Conservation (phyloP, 2,113 vertebrate genomes). For the Gopherus flavomarginatus region DNA sequence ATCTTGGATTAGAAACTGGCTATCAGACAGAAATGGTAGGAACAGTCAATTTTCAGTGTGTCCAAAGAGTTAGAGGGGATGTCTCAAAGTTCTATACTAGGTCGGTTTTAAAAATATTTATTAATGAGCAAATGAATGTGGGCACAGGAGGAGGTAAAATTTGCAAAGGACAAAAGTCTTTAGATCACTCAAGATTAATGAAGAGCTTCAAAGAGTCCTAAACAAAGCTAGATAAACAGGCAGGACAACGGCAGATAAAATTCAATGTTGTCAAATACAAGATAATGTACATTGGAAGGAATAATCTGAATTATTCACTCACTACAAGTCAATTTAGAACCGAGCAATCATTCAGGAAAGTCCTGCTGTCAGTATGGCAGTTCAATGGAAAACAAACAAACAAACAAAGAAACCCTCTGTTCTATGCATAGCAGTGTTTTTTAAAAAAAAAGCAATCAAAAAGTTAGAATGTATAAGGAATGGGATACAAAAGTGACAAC, state of each 20-base stretch:
- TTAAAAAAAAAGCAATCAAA: no score
- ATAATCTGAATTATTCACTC: no score
- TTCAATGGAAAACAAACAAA: no score
- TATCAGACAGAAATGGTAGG: background rate
- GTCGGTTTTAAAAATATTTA: background rate
- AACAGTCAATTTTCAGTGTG: background rate
- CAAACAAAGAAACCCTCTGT: no score
- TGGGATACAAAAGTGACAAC: no score
- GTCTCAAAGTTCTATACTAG: background rate
- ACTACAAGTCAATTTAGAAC: no score
- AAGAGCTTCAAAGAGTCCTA: background rate
- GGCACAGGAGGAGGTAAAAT: background rate
- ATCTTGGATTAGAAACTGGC: background rate
- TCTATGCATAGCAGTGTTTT: no score
- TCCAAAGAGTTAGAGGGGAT: background rate
- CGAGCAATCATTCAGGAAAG: no score
- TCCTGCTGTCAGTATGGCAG: no score
- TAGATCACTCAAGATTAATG: background rate
- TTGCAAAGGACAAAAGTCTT: background rate
- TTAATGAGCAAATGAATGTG: background rate
- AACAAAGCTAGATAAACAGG: background rate
- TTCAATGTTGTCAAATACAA: background rate
- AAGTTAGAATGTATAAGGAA: no score
- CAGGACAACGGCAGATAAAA: background rate
- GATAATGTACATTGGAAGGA: background rate